phyloP scores from a whole-genome alignment of 2,888 invertebrate species.

The Diarsia rubi region DNA sequence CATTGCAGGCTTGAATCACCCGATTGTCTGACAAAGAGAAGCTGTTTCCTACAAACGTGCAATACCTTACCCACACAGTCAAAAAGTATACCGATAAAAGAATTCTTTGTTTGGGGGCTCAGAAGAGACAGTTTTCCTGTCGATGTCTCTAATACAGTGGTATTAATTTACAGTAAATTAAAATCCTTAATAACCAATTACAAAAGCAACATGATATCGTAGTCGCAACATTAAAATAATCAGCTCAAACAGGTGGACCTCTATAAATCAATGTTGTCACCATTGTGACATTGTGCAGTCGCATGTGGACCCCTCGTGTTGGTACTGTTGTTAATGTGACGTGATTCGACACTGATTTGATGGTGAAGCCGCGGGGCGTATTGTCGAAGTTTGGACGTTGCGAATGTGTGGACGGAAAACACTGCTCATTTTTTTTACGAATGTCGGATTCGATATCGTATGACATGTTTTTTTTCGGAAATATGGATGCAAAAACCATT shows the following conservation, averaged over 20 bases:
- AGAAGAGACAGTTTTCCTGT: no score
- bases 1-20: no score
- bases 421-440: background rate
- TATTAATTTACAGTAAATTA: background rate
- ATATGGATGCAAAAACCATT: background rate
- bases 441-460: background rate
- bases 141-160: background rate
- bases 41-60: no score
- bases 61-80: no score
- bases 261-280: constrained; percentile 75
- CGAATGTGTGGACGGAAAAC: background rate
- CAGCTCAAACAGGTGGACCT: constrained; percentile 78
- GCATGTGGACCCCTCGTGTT: constrained; percentile 51
- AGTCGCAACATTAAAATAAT: constrained; percentile 26
- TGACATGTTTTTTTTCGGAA: background rate
- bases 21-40: no score
- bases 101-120: no score
- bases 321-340: constrained; percentile 48
- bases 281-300: constrained; percentile 52
- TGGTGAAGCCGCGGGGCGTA: no score
- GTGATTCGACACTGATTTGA: constrained; percentile 49
- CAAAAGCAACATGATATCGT: constrained; percentile 32
- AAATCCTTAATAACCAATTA: constrained; percentile 27
- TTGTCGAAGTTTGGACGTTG: background rate
- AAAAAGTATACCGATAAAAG: no score